These are phyloP conservation scores for Aviceda subcristata DNA, from an alignment of 2,113 vertebrate genomes.

Conservation along the genomic window DNA sequence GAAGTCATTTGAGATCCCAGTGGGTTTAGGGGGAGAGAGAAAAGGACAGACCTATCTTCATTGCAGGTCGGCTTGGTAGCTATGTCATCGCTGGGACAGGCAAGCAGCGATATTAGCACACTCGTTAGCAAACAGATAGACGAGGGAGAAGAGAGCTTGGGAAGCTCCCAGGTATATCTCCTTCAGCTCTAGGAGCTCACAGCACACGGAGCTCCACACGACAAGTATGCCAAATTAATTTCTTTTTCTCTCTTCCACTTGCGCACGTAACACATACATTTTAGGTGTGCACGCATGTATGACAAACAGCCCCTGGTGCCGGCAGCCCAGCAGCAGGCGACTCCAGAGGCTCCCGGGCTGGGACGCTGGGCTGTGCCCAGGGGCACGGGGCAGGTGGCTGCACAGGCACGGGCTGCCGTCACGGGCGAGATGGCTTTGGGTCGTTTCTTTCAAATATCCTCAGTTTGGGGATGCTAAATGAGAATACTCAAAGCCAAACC, in stretches of 20 bases:
- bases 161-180: neutral
- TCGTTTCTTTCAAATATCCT: neutral
- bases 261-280: too few relatives aligned
- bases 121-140: neutral
- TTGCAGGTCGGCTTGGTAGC: neutral
- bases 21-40: neutral
- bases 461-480: neutral
- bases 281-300: fast-evolving
- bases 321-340: neutral
- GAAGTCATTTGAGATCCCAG: neutral
- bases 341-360: neutral
- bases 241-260: neutral
- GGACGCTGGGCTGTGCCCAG: fast-evolving
- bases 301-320: neutral
- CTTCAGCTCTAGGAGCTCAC: neutral
- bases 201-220: neutral
- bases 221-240: too few relatives aligned
- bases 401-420: neutral
- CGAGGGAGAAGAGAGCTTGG: neutral
- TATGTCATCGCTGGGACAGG: neutral
- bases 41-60: neutral
- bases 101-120: neutral
- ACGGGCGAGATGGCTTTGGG: neutral
- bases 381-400: neutral
- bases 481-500: neutral